A percentile compares a stretch with the other conserved stretches of the same genome.
These are phyloP conservation scores for Hemicordylus capensis DNA, from an alignment of 2,113 vertebrate species.

Conservation along the genomic window DNA sequence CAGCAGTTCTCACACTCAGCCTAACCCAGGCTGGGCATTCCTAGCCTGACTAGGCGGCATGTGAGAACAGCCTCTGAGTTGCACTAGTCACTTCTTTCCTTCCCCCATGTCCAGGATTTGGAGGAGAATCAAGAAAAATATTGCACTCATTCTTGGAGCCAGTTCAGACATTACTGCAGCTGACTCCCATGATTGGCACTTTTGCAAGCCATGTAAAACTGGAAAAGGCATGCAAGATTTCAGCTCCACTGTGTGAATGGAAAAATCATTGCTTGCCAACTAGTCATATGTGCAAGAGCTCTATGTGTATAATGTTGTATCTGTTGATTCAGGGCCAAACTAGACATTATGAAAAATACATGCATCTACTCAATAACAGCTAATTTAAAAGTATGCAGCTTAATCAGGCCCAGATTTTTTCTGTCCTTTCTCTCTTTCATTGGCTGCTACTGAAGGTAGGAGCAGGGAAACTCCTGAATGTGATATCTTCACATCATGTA, in stretches of 20 bases:
- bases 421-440: neutral
- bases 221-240: neutral
- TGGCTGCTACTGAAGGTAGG: neutral
- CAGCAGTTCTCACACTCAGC: too few relatives aligned
- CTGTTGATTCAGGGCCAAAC: neutral
- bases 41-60: too few relatives aligned
- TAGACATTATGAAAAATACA: neutral
- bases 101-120: neutral
- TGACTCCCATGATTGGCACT: neutral
- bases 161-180: neutral
- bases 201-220: neutral
- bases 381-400: neutral
- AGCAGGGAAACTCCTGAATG: too few relatives aligned
- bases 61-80: too few relatives aligned
- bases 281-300: neutral
- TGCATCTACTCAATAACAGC: neutral
- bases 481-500: too few relatives aligned
- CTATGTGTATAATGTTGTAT: neutral
- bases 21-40: too few relatives aligned
- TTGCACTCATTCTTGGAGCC: neutral
- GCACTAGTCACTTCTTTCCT: neutral
- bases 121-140: neutral
- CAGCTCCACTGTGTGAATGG: neutral
- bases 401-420: neutral
- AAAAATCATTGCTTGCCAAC: neutral